Conservation (phyloP, 53 echinoderm and acorn worm genomes). For the Luidia sarsii region DNA sequence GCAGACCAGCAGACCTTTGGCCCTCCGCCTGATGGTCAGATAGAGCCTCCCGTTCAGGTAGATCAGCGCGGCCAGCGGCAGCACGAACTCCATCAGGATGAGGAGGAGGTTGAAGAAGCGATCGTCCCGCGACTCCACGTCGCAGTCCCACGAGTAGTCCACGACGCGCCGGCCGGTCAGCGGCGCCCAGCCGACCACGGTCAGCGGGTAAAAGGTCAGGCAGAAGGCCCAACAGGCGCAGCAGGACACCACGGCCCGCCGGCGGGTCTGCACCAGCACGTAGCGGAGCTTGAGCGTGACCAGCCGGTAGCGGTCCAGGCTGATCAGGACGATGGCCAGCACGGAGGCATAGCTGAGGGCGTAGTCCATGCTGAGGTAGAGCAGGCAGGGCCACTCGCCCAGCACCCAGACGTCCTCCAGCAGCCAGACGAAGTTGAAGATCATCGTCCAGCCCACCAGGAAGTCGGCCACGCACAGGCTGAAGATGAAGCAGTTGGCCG, state of each 20-base stretch:
- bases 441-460: slow-evolving; percentile 16
- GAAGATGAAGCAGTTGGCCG: slow-evolving; percentile 29
- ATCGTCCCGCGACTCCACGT: slow-evolving; percentile 13
- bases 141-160: slow-evolving; percentile 52
- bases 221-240: slow-evolving; percentile 40
- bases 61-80: slow-evolving; percentile 28
- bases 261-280: slow-evolving; percentile 20
- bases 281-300: slow-evolving; percentile 49
- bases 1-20: slow-evolving; percentile 1
- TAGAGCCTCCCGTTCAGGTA: slow-evolving; percentile 34
- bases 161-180: slow-evolving; percentile 9
- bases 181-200: slow-evolving; percentile 34
- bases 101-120: slow-evolving; percentile 13
- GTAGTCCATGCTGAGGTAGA: slow-evolving; percentile 15
- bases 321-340: slow-evolving; percentile 21
- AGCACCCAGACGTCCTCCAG: slow-evolving; percentile 17
- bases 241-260: slow-evolving; percentile 18
- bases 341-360: slow-evolving; percentile 12
- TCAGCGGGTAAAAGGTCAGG: slow-evolving; percentile 24
- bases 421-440: slow-evolving; percentile 38
- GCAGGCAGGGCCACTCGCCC: slow-evolving; percentile 9
- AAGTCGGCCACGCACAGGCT: slow-evolving; percentile 36
- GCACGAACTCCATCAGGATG: slow-evolving; percentile 35
- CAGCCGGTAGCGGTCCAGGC: slow-evolving; percentile 51
- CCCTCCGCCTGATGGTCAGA: slow-evolving; percentile 13